Evolutionary conservation across 2,888 invertebrate species (phyloP), one percentile per base, ranked within the genome.

Genomic region (Sthenelais limicola): DNA sequence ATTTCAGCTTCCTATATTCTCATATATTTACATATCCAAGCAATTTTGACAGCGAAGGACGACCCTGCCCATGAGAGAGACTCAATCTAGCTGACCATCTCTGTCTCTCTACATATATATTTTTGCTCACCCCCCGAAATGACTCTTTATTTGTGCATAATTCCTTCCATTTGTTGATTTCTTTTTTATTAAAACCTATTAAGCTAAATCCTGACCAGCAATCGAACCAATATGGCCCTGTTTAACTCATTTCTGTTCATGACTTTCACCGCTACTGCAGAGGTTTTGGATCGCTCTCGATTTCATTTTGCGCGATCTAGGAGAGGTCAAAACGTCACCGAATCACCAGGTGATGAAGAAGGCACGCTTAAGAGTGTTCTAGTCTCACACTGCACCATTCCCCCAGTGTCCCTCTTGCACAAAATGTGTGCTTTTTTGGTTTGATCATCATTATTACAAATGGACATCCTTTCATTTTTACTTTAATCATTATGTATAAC

Each of bases 281-380:
- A 62, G 62, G 62, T 62, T 62, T 62, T 62, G 62, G 62, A 62
- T 43, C 62, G 62, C 62, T 62, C 62, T 62, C 62, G 62, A 62
- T 62, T 62, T 62, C 62, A 62, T 62, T 62, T 62, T 62, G 62
- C 62, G 62, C 62, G 62, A 62, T 62, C 62, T 62, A 62, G 62
- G 62, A 62, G 62, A 62, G 62, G 62, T 62, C 62, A 62, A 62
- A 62, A 62, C 62, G 62, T 62, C 62, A 62, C 62, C 43, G 62
- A 62, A 28, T 62, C 62, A 21, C 62, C 62, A 62, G 62, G 62
- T 62, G 62, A 62, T 62, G 43, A 62, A 38, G 62, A 62, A 38
- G 62, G 62, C 38, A 62, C 62, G 62, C 62, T 62, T 62, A 32
- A 35, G 43, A 62, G n/a, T n/a, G n/a, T n/a, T 28, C 38, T 62